Evolutionary conservation across 2,888 invertebrate species (phyloP), one percentile per base, ranked within the genome.

Genomic region (Hypercompe scribonia): DNA sequence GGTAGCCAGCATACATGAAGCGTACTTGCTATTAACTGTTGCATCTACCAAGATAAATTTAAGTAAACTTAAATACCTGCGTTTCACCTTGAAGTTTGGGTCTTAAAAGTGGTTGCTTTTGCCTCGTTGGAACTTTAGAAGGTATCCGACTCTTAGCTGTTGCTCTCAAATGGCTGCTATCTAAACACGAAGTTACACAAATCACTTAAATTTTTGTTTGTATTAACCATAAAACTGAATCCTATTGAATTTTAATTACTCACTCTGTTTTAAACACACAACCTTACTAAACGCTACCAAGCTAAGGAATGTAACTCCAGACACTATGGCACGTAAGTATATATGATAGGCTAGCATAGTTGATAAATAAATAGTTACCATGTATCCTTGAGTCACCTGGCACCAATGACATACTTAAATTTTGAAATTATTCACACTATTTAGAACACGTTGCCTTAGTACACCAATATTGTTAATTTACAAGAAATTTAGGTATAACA

Each of bases 121-220:
- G 81, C 39, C 88, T 87, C 15, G 79, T 84, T 21, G 86, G 80
- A 54, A 91, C 71, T 66, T 91, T 88, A 75, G 91, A 91, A 10
- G 94, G 94, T 54, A 94, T 93, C 28, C 91, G 89, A 82, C 93
- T 91, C 79, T 83, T 92, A 15, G 70, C 69, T 7, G 77, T 69
- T 13, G 79, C 82, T 72, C 81, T 85, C 18, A 75, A 63, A 64
- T 81, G 68, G 63, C 88, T 85, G 70, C 5, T 18, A 42, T 82
- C 77, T 34, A 74, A 71, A 70, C 11, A 42, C 39, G n/a, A 61
- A 68, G 34, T 34, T 4, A 33, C 33, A 24, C 11, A 46, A 42
- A 42, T 42, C 10, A 42, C 31, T 31, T 24, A 31, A 31, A 46
- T 46, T 31, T 21, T 21, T 21, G 28, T 5, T 50, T 21, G 21